Base-by-base conservation (phyloP, 30 jellyfish, hydroid and myxozoan species). In the Pelagia noctiluca region DNA sequence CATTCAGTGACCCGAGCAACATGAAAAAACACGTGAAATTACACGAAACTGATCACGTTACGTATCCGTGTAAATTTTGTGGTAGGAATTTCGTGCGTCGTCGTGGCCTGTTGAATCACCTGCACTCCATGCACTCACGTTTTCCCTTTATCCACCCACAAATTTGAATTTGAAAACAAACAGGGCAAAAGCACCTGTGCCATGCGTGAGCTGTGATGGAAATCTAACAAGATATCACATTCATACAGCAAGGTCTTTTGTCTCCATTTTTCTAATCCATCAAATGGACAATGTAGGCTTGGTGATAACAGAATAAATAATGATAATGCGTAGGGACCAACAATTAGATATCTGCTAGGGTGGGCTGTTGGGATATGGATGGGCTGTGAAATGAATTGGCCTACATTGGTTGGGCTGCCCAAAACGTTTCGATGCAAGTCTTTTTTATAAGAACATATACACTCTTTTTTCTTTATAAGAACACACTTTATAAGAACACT, bases 1-100 rank as follows among this genome's bases (percentile, higher is more conserved):
- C 96, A 4, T 94, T 94, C 85, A 94, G 99, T 79, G 99, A 94
- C 57, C 99, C 99, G 61, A 94, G 99, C 65, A 94, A 94, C 88
- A 94, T 94, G 99, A 94, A 94, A 63, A 94, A 94, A 30, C 99
- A 94, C 72, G 93, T 88, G 13, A 94, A 88, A 79, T 50, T 94
- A 47, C 99, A 94, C 87, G 97, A 88, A 69, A 80, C 96, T 3
- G 99, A 94, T 88, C 96, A 87, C 49, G 96, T 86, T 31, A 84
- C 95, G 35, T 94, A 94, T 77, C 96, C 96, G 7, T 94, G 99
- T 75, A 94, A 94, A 75, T 88, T 84, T 71, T 94, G 99, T 71
- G 96, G 96, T 12, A 76, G 97, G 32, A 86, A 94, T 78, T 94
- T 94, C 37, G 94, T 84, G 22, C 83, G 99, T 26, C 86, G 97